Evolutionary conservation across 2,113 vertebrate genomes (phyloP).

Genomic region (Misgurnus anguillicaudatus): DNA sequence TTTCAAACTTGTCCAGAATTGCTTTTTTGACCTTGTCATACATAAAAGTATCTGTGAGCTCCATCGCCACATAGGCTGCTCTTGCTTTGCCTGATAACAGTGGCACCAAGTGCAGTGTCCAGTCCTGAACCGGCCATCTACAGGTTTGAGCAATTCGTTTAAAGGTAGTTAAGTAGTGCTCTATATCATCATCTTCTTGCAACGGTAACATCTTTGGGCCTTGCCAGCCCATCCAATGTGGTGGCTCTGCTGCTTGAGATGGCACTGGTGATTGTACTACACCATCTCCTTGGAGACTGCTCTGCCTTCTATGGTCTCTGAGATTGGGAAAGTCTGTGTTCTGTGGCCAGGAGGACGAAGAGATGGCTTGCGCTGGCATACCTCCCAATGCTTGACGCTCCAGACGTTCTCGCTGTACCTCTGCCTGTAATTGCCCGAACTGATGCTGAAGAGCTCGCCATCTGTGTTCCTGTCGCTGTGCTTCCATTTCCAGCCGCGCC

Average conservation of each 20-base stretch:
- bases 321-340: too few relatives aligned
- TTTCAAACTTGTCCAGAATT: neutral
- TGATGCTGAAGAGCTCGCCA: neutral
- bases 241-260: neutral
- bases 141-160: neutral
- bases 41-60: neutral
- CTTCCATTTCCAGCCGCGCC: too few relatives aligned
- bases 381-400: neutral
- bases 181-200: neutral
- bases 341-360: too few relatives aligned
- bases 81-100: conserved; percentile 2
- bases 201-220: too few relatives aligned
- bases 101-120: neutral
- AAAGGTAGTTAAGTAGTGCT: neutral
- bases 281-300: too few relatives aligned
- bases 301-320: too few relatives aligned
- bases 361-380: too few relatives aligned
- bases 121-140: conserved; percentile 4
- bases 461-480: neutral
- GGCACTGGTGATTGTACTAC: too few relatives aligned
- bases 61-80: conserved; percentile 17
- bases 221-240: neutral
- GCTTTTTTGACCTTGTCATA: conserved; percentile 1
- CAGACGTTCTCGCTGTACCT: neutral
- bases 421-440: neutral